Conservation (phyloP, 1,140 invertebrate species). For the Hylaeus anthracinus region DNA sequence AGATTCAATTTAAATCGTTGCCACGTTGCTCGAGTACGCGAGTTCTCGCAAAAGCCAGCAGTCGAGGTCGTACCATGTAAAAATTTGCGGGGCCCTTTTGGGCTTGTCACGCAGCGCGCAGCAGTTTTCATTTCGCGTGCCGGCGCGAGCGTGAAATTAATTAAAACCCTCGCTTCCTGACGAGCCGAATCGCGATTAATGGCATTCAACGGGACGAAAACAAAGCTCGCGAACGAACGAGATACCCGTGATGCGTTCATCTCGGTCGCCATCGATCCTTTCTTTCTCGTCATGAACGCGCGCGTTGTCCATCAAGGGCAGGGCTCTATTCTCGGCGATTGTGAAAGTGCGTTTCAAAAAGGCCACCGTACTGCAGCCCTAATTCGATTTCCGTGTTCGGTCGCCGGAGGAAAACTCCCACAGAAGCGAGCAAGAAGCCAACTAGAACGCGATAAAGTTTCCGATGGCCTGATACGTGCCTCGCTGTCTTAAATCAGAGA, state of each 20-base stretch:
- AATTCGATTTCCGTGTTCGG: constrained; percentile 65
- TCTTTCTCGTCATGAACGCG: neutral
- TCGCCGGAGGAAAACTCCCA: constrained; percentile 35
- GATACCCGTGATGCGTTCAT: neutral
- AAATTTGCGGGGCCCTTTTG: neutral
- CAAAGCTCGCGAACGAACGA: neutral
- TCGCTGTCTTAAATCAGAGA: constrained; percentile 5
- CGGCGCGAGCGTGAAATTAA: constrained; percentile 22
- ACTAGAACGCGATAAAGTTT: constrained; percentile 57
- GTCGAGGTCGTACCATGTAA: no score
- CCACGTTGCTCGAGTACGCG: neutral
- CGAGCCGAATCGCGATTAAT: constrained; percentile 15
- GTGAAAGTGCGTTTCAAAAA: constrained; percentile 49
- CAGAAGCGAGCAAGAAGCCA: constrained; percentile 35
- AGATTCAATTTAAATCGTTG: neutral
- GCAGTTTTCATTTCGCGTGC: constrained; percentile 4
- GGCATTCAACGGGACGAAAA: constrained; percentile 2
- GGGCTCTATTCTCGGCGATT: constrained; percentile 7
- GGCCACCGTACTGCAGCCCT: constrained; percentile 28
- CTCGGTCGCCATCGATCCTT: constrained; percentile 5
- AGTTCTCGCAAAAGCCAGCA: neutral
- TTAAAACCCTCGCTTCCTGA: neutral
- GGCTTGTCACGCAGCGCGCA: neutral
- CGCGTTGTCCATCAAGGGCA: neutral
- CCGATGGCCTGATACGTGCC: constrained; percentile 25